Percentiles rank a stretch among this genome's conserved stretches.
phyloP scores from a whole-genome alignment of 2,113 vertebrate genomes.

The Parotia lawesii region DNA sequence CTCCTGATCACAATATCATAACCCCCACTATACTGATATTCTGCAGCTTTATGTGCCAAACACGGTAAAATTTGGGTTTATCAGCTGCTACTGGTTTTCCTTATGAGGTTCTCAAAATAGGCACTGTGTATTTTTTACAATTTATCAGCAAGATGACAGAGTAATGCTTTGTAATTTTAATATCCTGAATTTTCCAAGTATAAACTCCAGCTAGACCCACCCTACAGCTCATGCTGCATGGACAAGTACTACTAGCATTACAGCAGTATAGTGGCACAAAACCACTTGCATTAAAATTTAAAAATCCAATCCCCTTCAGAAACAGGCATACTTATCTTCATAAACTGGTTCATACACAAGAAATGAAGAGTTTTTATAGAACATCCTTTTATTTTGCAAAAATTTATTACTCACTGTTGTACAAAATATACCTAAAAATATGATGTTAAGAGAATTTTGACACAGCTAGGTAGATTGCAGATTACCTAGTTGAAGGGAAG shows the following conservation, averaged over 20 bases:
- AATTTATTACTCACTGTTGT: constrained; percentile 46
- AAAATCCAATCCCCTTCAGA: background rate
- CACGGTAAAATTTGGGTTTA: background rate
- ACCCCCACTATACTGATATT: background rate
- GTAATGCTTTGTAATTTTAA: background rate
- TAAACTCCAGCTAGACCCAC: background rate
- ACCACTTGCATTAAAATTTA: background rate
- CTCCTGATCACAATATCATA: background rate
- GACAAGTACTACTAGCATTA: background rate
- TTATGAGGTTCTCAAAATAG: background rate
- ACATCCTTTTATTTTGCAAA: constrained; percentile 58
- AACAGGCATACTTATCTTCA: background rate
- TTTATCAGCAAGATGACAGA: background rate
- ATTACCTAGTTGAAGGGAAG: background rate
- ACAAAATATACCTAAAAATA: constrained; percentile 48
- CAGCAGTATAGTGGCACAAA: background rate
- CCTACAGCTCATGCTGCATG: background rate
- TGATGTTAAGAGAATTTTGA: constrained; percentile 10
- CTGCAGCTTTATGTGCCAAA: background rate
- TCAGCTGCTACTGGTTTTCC: background rate
- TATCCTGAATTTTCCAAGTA: background rate
- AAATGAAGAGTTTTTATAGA: background rate
- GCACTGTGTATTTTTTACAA: background rate
- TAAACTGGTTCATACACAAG: background rate
- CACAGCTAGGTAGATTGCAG: background rate